Conservation (phyloP, 1,140 invertebrate genomes). For the Drosophila baimaii region DNA sequence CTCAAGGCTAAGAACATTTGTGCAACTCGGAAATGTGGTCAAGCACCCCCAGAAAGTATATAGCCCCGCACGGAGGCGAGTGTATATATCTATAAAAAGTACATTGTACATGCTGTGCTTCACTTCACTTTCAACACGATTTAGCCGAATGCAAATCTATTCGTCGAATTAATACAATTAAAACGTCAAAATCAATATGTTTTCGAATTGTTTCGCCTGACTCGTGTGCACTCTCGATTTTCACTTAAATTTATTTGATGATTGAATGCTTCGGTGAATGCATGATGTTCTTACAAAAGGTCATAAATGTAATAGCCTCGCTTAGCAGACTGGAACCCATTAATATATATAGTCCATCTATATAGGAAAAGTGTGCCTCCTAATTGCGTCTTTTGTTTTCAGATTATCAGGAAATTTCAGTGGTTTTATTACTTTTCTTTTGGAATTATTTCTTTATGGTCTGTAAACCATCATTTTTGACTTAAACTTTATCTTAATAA, state of each 20-base stretch:
- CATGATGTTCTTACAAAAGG: conserved; percentile 25
- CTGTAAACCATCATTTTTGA: too few relatives aligned
- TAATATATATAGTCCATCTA: conserved; percentile 18
- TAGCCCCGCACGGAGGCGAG: conserved; percentile 14
- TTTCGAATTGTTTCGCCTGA: conserved; percentile 17
- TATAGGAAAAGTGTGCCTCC: conserved; percentile 28
- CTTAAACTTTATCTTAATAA: too few relatives aligned
- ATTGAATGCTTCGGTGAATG: conserved; percentile 21
- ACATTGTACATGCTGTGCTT: conserved; percentile 56
- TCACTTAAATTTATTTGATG: conserved; percentile 31
- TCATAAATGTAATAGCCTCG: conserved; percentile 32
- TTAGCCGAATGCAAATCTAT: conserved; percentile 31
- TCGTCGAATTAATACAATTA: conserved; percentile 44
- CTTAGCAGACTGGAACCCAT: conserved; percentile 31
- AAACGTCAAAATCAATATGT: conserved; percentile 28
- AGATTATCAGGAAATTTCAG: background rate
- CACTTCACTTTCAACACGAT: conserved; percentile 51
- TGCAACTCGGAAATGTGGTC: conserved; percentile 64
- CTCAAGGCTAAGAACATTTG: conserved; percentile 66
- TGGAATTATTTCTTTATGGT: too few relatives aligned
- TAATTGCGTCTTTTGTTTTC: conserved; percentile 35
- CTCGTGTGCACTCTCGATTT: conserved; percentile 25
- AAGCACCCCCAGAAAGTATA: conserved; percentile 49
- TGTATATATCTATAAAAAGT: conserved; percentile 30
- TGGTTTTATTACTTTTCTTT: background rate